phyloP scores from a whole-genome alignment of 2,797 vertebrate species.

The Brachymystax lenok region DNA sequence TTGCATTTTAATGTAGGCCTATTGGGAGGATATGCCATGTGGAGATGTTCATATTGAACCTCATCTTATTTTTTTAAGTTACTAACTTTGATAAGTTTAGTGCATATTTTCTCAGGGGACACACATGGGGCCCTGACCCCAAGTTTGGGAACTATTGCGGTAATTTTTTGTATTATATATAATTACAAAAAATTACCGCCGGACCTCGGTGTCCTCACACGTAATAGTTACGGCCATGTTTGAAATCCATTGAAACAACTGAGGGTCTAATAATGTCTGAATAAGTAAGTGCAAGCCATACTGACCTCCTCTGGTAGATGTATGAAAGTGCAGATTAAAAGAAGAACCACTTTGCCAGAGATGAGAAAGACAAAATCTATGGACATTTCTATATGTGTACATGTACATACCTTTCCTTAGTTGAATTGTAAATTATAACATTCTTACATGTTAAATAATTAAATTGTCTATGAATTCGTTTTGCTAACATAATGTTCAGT shows the following conservation, averaged over 20 bases:
- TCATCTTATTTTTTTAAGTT: too few relatives aligned
- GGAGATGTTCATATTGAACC: too few relatives aligned
- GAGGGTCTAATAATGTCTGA: not conserved
- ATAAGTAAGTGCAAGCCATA: not conserved
- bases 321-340: not conserved
- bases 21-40: too few relatives aligned
- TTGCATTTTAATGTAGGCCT: too few relatives aligned
- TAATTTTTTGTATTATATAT: too few relatives aligned
- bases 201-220: too few relatives aligned
- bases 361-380: slow-evolving; percentile 2
- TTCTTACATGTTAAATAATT: not conserved
- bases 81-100: too few relatives aligned
- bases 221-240: not conserved
- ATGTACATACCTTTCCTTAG: not conserved
- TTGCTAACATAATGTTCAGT: not conserved
- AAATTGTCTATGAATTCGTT: not conserved
- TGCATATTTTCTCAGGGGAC: too few relatives aligned
- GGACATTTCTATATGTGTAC: not conserved
- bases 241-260: not conserved
- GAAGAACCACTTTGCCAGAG: not conserved
- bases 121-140: too few relatives aligned
- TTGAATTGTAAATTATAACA: not conserved
- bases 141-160: too few relatives aligned
- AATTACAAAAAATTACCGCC: too few relatives aligned
- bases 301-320: not conserved